Base-by-base conservation (phyloP, 2,797 vertebrate species). In the Gallirallus australis region DNA sequence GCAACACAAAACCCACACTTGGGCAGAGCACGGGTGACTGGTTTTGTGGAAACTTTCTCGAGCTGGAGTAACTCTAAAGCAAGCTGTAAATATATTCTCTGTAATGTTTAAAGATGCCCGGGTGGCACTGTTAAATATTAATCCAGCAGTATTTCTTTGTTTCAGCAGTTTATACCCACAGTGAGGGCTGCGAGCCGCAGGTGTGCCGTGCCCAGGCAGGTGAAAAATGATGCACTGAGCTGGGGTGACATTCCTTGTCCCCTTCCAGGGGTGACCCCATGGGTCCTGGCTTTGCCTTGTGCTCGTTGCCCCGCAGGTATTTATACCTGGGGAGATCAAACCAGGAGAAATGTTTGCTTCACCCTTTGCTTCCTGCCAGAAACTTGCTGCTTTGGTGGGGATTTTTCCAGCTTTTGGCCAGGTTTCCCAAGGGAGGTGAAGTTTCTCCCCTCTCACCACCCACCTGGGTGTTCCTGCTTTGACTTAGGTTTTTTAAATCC, bases 51-150 rank as follows among this genome's bases (percentile, higher is more conserved):
- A 85, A 92, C 71, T 93, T 81, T 50, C 45, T 45, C 3, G 71
- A 47, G 78, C 16, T 13, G 71, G 68, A 76, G 53, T 3, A 3
- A 7, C 73, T 86, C 77, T 79, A 35, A 15, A 25, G 45, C 37
- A 5, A 39, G 17, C 60, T 5, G 21, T 35, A 50, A 87, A 21
- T 21, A 3, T 4, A 15, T 28, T 12, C 21, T n/a, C 35, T 25
- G 78, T 86, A 81, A 94, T 60, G 70, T 56, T 82, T 87, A 50
- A 66, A 69, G 82, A 4, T 89, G 91, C 93, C 93, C 47, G 7
- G 52, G 47, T 69, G 78, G 30, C 54, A 25, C 4, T 6, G 95
- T 94, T 94, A 86, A 95, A 68, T 69, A 80, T 95, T 88, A 91
- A 94, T 15, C 66, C 21, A 11, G 17, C 21, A 3, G 19, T 18